Evolutionary conservation across 2,797 vertebrate genomes (phyloP).

Genomic region (Galagoides demidoff): DNA sequence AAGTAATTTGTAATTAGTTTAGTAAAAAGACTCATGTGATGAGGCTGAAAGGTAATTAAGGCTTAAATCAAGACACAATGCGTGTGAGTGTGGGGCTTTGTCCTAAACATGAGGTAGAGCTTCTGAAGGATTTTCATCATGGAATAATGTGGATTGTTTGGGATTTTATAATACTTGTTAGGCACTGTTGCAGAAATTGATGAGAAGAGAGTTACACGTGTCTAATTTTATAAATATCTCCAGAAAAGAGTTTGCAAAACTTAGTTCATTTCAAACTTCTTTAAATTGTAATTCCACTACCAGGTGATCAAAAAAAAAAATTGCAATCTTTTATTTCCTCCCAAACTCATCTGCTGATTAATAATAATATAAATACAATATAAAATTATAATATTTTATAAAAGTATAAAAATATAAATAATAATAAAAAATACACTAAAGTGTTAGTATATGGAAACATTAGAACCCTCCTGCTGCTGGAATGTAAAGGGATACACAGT

Average conservation of each 20-base stretch:
- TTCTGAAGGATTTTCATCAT: background rate
- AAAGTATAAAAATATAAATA: too few relatives aligned
- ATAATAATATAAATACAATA: too few relatives aligned
- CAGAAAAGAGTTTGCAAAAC: background rate
- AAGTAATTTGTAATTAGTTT: background rate
- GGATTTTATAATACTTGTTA: background rate
- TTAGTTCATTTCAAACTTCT: background rate
- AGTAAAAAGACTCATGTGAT: background rate
- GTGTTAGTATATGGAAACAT: background rate
- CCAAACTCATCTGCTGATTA: background rate
- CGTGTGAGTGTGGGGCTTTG: background rate
- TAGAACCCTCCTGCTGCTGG: background rate
- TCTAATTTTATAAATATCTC: constrained; percentile 15
- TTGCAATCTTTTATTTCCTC: background rate
- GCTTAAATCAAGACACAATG: background rate
- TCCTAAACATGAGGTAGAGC: background rate
- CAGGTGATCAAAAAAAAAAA: background rate
- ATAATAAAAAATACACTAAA: background rate
- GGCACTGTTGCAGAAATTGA: background rate
- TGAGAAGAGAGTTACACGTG: background rate
- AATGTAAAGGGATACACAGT: background rate
- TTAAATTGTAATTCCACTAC: background rate
- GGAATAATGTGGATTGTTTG: background rate
- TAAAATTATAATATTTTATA: too few relatives aligned
- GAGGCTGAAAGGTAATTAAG: background rate